Evolutionary conservation across 2,797 vertebrate species (phyloP).

Genomic region (Danio albolineatus): DNA sequence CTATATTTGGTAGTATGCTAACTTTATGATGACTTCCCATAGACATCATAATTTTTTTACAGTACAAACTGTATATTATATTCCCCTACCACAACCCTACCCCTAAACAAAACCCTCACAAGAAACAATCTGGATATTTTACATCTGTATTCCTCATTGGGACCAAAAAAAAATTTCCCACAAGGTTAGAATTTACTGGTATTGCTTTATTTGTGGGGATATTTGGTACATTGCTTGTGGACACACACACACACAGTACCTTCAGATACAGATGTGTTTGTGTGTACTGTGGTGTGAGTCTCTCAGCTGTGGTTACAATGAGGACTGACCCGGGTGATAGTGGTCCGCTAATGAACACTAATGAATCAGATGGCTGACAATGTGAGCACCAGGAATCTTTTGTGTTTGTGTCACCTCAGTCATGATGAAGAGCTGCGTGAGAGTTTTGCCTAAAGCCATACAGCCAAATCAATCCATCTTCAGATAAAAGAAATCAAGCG

Average conservation of each 20-base stretch:
- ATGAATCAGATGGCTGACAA: slow-evolving; percentile 38
- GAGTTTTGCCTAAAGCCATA: slow-evolving; percentile 34
- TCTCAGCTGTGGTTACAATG: slow-evolving; percentile 31
- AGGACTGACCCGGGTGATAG: slow-evolving; percentile 29
- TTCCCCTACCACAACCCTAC: too few species aligned
- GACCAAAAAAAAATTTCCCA: too few species aligned
- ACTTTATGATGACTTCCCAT: too few species aligned
- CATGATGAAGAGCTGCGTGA: slow-evolving; percentile 27
- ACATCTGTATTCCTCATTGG: too few species aligned
- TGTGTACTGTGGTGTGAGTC: not conserved
- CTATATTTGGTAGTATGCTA: too few species aligned
- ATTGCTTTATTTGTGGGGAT: too few species aligned
- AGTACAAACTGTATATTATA: too few species aligned
- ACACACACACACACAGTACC: slow-evolving; percentile 1
- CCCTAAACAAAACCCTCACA: too few species aligned
- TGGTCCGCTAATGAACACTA: slow-evolving; percentile 38
- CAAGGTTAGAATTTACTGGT: too few species aligned
- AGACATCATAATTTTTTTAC: too few species aligned
- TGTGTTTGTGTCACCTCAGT: slow-evolving; percentile 31
- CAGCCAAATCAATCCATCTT: slow-evolving; percentile 23
- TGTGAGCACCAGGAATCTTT: slow-evolving; percentile 40
- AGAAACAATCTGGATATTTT: too few species aligned
- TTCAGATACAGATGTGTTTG: slow-evolving; percentile 30
- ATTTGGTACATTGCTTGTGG: too few species aligned
- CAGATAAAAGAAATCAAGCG: slow-evolving; percentile 31